Conservation (phyloP, 2,113 vertebrate genomes). For the Nothobranchius furzeri region DNA sequence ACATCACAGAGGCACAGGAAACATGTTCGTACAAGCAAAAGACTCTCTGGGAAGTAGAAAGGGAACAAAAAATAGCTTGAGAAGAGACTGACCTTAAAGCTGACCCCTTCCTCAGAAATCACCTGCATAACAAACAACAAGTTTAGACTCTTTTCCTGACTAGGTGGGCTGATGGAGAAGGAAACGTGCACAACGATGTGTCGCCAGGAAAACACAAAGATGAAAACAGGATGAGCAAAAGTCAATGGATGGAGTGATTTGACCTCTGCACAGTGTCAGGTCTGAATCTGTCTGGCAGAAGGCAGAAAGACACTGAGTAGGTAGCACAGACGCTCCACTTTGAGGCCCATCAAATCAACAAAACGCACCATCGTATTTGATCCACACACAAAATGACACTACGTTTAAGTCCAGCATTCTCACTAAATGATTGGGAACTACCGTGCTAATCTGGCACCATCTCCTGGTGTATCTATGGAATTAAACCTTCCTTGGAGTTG, state of each 20-base stretch:
- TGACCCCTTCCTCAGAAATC: slow-evolving; percentile 86
- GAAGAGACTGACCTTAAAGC: slow-evolving; percentile 85
- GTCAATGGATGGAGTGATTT: slow-evolving; percentile 58
- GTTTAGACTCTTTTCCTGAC: slow-evolving; percentile 73
- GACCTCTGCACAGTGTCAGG: slow-evolving; percentile 7
- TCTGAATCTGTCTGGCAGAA: slow-evolving; percentile 2
- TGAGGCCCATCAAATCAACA: not conserved
- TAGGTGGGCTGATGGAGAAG: slow-evolving; percentile 55
- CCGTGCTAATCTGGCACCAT: slow-evolving; percentile 37
- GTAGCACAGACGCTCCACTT: not conserved
- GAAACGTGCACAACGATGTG: slow-evolving; percentile 39
- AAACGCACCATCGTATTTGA: not conserved
- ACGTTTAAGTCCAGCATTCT: not conserved
- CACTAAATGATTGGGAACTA: not conserved
- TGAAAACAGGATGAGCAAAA: slow-evolving; percentile 41
- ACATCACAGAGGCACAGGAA: slow-evolving; percentile 58
- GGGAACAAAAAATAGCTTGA: slow-evolving; percentile 49
- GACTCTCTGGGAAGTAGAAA: slow-evolving; percentile 15
- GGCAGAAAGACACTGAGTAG: not conserved
- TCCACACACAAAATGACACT: not conserved
- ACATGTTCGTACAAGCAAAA: slow-evolving; percentile 21
- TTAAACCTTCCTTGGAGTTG: not conserved
- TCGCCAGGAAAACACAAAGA: slow-evolving; percentile 29
- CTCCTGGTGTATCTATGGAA: slow-evolving; percentile 44
- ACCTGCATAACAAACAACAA: slow-evolving; percentile 85